Conservation (phyloP, 1,140 invertebrate species). For the Cydia pomonella region DNA sequence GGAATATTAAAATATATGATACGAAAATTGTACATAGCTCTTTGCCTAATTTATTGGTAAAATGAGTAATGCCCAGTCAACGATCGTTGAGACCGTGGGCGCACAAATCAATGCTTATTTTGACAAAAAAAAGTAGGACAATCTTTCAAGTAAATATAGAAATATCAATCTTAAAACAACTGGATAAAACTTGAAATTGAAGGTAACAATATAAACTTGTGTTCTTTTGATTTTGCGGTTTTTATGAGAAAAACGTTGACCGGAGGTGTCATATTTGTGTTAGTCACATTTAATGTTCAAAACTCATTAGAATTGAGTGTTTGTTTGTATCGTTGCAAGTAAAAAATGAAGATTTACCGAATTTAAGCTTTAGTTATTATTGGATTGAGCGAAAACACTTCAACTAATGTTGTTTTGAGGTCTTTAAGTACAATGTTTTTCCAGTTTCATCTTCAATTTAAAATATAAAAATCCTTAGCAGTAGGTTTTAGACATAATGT, state of each 20-base stretch:
- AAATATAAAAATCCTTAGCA: no score
- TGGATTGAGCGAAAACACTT: not conserved
- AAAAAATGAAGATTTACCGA: not conserved
- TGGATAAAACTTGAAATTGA: not conserved
- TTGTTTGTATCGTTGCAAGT: not conserved
- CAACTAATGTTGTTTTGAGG: not conserved
- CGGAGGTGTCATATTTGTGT: slow-evolving; percentile 14
- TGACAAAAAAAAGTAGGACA: not conserved
- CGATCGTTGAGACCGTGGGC: slow-evolving; percentile 15
- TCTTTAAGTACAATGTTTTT: no score
- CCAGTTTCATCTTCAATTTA: no score
- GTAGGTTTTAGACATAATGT: no score
- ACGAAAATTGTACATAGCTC: not conserved
- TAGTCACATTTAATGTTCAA: not conserved
- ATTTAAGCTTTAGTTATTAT: not conserved
- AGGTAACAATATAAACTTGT: not conserved
- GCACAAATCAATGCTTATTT: not conserved
- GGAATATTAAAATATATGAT: not conserved
- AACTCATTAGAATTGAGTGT: not conserved
- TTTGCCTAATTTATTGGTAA: slow-evolving; percentile 1
- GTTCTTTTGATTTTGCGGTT: not conserved
- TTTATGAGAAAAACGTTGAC: not conserved
- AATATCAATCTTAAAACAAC: not conserved
- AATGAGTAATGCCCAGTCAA: slow-evolving; percentile 9
- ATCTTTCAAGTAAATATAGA: not conserved